Conservation (phyloP, 30 jellyfish, hydroid and myxozoan genomes). For the Aurelia aurita complex sp. Pacific region DNA sequence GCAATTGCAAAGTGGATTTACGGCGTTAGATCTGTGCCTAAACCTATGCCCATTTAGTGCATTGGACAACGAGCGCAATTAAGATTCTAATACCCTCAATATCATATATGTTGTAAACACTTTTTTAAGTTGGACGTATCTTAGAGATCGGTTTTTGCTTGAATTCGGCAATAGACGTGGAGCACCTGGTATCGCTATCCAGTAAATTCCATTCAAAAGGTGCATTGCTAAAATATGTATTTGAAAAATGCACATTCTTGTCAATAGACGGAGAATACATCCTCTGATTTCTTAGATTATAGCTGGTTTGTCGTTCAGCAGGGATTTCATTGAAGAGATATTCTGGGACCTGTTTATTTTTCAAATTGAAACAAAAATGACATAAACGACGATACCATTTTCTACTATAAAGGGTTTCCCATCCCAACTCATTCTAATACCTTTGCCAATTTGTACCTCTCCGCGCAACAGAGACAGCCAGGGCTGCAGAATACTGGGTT, state of each 20-base stretch:
- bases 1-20: too few species aligned
- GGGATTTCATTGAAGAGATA: not conserved
- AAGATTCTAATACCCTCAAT: too few species aligned
- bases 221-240: too few species aligned
- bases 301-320: too few species aligned
- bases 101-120: not conserved
- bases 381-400: conserved; percentile 32
- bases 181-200: not conserved
- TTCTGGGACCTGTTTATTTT: conserved; percentile 19
- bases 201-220: too few species aligned
- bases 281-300: too few species aligned
- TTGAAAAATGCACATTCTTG: too few species aligned
- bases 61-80: too few species aligned
- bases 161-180: conserved; percentile 18
- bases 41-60: too few species aligned
- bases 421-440: conserved; percentile 43
- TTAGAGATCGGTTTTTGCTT: conserved; percentile 19
- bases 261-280: too few species aligned
- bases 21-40: too few species aligned
- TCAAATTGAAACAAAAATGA: conserved; percentile 35
- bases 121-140: conserved; percentile 4
- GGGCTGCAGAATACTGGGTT: too few species aligned
- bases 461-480: conserved; percentile 45
- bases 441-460: conserved; percentile 49
- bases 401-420: conserved; percentile 11